Evolutionary conservation across 2,888 invertebrate species (phyloP).

Genomic region (Ecliptopera silaceata): DNA sequence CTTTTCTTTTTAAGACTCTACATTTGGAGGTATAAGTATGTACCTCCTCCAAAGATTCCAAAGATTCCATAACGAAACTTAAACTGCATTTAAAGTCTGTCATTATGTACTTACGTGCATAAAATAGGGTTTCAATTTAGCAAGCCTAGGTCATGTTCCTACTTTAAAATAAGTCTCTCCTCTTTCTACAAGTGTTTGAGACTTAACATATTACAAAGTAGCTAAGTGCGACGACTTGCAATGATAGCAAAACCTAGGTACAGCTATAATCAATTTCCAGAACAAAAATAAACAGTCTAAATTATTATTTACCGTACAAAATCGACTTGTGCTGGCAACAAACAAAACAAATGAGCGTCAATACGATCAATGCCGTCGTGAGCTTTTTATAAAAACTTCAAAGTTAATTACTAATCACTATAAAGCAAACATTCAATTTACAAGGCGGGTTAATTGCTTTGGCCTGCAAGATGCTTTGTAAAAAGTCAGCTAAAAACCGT

Average conservation of each 20-base stretch:
- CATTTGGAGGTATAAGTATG: too few species aligned
- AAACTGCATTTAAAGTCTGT: too few species aligned
- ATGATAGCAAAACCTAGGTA: neutral
- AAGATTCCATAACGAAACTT: too few species aligned
- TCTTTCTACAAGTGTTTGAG: too few species aligned
- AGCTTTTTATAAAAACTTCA: constrained; percentile 65
- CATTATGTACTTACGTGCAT: too few species aligned
- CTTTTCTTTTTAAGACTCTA: neutral
- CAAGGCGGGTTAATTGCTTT: constrained; percentile 80
- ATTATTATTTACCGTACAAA: constrained; percentile 58
- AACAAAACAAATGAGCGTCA: constrained; percentile 66
- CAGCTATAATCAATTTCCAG: neutral
- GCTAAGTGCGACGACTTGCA: neutral
- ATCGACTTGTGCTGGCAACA: constrained; percentile 60
- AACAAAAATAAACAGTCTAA: constrained; percentile 21
- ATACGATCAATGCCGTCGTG: constrained; percentile 67
- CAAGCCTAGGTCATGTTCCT: too few species aligned
- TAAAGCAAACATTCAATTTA: constrained; percentile 83
- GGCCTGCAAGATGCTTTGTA: constrained; percentile 74
- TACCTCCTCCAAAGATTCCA: too few species aligned
- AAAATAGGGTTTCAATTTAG: too few species aligned
- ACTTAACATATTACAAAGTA: neutral
- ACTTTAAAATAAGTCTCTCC: neutral
- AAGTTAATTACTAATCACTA: constrained; percentile 82
- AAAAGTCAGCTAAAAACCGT: constrained; percentile 79